Conservation (phyloP, 2,113 vertebrate genomes). For the Condylura cristata region DNA sequence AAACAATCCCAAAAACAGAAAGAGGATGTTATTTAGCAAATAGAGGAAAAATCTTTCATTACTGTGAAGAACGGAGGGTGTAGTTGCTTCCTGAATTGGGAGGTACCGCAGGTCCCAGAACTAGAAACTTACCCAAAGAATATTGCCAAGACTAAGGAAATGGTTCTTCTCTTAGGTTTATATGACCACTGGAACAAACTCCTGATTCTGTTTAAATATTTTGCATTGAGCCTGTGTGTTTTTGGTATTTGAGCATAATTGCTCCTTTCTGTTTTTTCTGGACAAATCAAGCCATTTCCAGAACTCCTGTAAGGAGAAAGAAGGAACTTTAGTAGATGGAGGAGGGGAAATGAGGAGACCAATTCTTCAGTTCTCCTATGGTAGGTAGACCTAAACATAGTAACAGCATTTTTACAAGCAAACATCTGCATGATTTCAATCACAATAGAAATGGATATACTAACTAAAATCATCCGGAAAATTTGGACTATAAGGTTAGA, state of each 20-base stretch:
- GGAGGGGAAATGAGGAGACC: neutral
- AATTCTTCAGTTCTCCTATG: neutral
- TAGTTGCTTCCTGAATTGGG: neutral
- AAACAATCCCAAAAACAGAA: rapidly evolving
- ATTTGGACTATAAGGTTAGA: neutral
- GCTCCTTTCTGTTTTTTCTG: neutral
- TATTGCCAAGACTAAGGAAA: neutral
- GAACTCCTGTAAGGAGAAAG: neutral
- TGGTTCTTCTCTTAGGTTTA: neutral
- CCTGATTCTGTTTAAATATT: neutral
- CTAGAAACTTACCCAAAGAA: neutral
- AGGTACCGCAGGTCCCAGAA: neutral
- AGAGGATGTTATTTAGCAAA: neutral
- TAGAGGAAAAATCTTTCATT: neutral
- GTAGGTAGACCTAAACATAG: neutral
- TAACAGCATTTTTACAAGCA: neutral
- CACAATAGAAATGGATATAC: neutral
- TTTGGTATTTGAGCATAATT: neutral
- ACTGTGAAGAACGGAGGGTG: neutral
- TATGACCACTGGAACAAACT: neutral
- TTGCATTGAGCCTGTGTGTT: neutral
- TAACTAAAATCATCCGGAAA: neutral
- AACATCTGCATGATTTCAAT: neutral
- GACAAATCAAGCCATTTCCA: neutral
- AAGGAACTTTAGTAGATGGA: neutral